Evolutionary conservation across 2,797 vertebrate genomes (phyloP), one percentile per base, ranked within the genome.

Genomic region (Australoheros facetus): DNA sequence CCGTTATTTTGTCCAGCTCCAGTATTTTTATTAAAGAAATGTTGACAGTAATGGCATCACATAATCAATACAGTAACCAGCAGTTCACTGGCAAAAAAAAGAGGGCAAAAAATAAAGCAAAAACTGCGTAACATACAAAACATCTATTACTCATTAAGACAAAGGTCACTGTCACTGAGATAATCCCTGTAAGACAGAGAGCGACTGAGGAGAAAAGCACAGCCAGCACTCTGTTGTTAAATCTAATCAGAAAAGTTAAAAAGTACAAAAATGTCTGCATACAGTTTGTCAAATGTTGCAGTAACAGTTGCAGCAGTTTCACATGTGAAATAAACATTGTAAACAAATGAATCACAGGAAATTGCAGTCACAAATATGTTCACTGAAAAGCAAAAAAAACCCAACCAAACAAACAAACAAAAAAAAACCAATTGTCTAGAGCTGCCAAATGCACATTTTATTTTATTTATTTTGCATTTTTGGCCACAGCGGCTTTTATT

Each of bases 61-160:
- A 87, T 26, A 74, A 81, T 13, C 77, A 14, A 83, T 51, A 90
- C 74, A 77, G 42, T 42, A 56, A 83, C 57, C 73, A 81, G 82
- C 74, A 81, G 86, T 88, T 91, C 84, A 90, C 83, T 90, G 87
- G 78, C 60, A 77, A 75, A 82, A 78, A 78, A 87, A 83, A 84
- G 30, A 45, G 3, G 13, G 37, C 7, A 75, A 79, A 79, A 73
- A 4, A 34, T 42, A 73, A 42, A 78, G 72, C n/a, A 69, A 75
- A 76, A 16, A 71, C 11, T 71, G 13, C 71, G 13, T 34, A 75
- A 85, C 53, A 86, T 80, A 83, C 23, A 71, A 77, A 54, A 10
- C 11, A 14, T 55, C 34, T 45, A 48, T 71, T 55, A 71, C 12
- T 84, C 55, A 71, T 9, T 79, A 73, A 66, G 19, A 64, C 74